Base-by-base conservation (phyloP, 2,888 invertebrate species). In the Ophonus ardosiacus region DNA sequence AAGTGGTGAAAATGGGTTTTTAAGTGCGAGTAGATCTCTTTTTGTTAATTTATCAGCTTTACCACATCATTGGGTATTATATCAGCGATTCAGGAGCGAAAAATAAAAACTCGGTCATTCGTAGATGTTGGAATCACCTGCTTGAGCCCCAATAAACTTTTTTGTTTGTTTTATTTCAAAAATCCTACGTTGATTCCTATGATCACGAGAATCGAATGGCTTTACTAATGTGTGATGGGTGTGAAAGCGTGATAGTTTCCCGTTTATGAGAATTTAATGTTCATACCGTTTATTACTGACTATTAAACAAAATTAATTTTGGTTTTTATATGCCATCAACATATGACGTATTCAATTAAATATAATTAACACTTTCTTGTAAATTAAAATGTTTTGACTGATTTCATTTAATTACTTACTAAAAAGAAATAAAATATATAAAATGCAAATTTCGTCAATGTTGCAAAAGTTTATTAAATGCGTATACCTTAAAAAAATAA, bases 1-100 rank as follows among this genome's bases (percentile, higher is more conserved):
- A 78, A 84, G 84, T 84, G 84, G 79, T 84, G 84, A 84, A 84
- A 84, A 84, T 84, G 79, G 65, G 79, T 56, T 84, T 84, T 84
- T 84, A 84, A 84, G 76, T 83, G 76, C 74, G 31, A 38, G 38
- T 21, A 71, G 68, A 65, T 59, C 79, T 59, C 51, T 79, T 79
- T 24, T 57, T 13, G 40, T 51, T 38, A 76, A 56, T 76, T 83
- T 83, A 76, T 76, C 83, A 61, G 83, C 83, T 83, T 76, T 51
- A 57, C 68, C 21, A 51, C 56, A 68, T 17, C 51, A 81, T 68
- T 43, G 21, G 21, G 76, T 15, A 76, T 81, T 81, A 80, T 61
- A 80, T 80, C 40, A 61, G 31, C 38, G 68, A 81, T 65, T 18
- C 81, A 43, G 65, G 59, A 80, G 80, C 61, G 63, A 81, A 81